Conservation (phyloP, 2,888 invertebrate species). For the Deilephila elpenor region DNA sequence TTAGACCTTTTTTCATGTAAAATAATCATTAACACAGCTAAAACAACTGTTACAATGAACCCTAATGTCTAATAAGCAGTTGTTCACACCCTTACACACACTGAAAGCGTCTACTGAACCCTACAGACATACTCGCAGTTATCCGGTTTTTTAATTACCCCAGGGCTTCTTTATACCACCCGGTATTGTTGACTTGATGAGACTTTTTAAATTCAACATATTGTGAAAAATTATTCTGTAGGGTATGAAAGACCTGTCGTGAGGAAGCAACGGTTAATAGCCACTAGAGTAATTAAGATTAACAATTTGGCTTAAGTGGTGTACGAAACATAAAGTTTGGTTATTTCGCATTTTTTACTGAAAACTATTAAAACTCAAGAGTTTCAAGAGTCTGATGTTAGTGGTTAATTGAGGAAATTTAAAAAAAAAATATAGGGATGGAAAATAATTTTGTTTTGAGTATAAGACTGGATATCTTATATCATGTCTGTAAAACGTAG, state of each 20-base stretch:
- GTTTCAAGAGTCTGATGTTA: too few species aligned
- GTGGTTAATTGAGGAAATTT: too few species aligned
- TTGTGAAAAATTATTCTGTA: constrained; percentile 13
- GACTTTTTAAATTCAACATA: constrained; percentile 22
- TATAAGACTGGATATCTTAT: too few species aligned
- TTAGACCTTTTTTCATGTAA: background rate
- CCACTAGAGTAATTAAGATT: constrained; percentile 16
- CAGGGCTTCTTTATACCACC: constrained; percentile 9
- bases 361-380: background rate
- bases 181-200: constrained; percentile 22
- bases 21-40: background rate
- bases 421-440: too few species aligned
- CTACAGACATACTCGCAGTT: background rate
- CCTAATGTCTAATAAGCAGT: background rate
- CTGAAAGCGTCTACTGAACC: constrained; percentile 11
- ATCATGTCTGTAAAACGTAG: too few species aligned
- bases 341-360: background rate
- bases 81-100: background rate
- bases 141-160: constrained; percentile 14
- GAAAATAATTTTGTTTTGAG: too few species aligned
- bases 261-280: constrained; percentile 3
- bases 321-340: background rate
- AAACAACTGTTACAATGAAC: background rate
- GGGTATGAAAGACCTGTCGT: background rate
- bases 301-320: background rate